Evolutionary conservation across 2,113 vertebrate genomes (phyloP).

Genomic region (Phoxinus phoxinus): DNA sequence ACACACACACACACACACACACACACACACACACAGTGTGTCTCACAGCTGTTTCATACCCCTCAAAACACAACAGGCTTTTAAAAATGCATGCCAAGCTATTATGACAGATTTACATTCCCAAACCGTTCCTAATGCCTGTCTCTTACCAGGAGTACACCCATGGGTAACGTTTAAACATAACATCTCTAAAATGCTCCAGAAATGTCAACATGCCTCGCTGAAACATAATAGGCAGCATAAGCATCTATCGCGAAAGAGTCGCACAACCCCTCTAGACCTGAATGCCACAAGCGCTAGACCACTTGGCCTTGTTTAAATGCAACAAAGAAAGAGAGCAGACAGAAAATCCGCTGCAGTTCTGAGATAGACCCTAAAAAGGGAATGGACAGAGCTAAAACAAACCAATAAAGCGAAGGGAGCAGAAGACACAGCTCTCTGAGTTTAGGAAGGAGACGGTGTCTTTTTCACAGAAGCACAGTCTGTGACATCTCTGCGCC

Average conservation of each 20-base stretch:
- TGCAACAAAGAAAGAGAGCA: slow-evolving; percentile 4
- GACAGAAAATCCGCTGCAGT: neutral
- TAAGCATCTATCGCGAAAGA: slow-evolving; percentile 4
- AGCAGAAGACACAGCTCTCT: neutral
- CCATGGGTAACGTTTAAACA: slow-evolving; percentile 34
- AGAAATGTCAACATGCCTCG: slow-evolving; percentile 34
- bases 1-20: neutral
- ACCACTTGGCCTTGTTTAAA: slow-evolving; percentile 11
- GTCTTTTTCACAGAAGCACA: neutral
- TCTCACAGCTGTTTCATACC: slow-evolving; percentile 34
- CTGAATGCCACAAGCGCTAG: neutral
- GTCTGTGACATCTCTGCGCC: slow-evolving; percentile 1
- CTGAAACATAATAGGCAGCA: slow-evolving; percentile 24
- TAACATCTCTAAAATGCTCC: slow-evolving; percentile 31
- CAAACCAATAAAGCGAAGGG: neutral
- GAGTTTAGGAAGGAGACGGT: neutral
- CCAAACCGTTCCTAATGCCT: slow-evolving; percentile 21
- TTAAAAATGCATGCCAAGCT: slow-evolving; percentile 33
- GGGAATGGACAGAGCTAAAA: neutral
- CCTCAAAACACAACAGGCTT: slow-evolving; percentile 34
- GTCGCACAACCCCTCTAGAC: neutral
- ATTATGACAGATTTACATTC: slow-evolving; percentile 43
- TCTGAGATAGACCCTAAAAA: neutral
- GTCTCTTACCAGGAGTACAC: slow-evolving; percentile 26
- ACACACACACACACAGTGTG: neutral